Base-by-base conservation (phyloP, 2,888 invertebrate species). In the Pilophorus perplexus region DNA sequence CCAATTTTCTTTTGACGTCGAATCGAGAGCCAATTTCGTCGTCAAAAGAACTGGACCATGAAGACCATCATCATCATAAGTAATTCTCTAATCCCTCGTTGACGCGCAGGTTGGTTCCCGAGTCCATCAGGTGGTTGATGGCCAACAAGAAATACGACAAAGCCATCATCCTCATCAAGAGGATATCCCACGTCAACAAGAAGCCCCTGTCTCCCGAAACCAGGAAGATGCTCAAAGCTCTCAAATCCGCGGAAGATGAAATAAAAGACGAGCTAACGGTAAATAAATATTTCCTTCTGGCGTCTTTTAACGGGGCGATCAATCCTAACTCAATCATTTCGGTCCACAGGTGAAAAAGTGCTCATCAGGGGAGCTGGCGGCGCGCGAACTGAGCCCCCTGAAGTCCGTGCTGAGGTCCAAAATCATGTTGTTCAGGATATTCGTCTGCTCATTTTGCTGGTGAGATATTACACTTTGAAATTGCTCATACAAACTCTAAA, bases 401-500 rank as follows among this genome's bases (percentile, higher is more conserved):
- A 52, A 23, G 14, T 52, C 40, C 27, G 37, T 62, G 25, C 28
- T 67, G 44, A 18, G 38, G n/a, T 67, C 67, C 3, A 64, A 40
- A 54, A 52, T 62, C n/a, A 67, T 87, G 1, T 74, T 83, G 0
- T 76, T 88, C 16, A 86, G 88, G 0, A 75, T 85, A 44, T 76
- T 85, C 25, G 89, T 90, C 67, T 87, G 86, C 80, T 78, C 79
- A 70, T 78, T 83, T 55, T 60, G 55, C 27, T 69, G 69, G 69
- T 69, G 55, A 46, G 65, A 44, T 44, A 16, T 44, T n/a, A n/a
- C n/a, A n/a, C n/a, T n/a, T n/a, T n/a, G n/a, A n/a, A n/a, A n/a
- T n/a, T n/a, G n/a, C n/a, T n/a, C n/a, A n/a, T n/a, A n/a, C n/a
- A n/a, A n/a, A n/a, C n/a, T n/a, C n/a, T n/a, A n/a, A n/a, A n/a